Evolutionary conservation across 2,888 invertebrate species (phyloP).

Genomic region (Acleris sparsana): DNA sequence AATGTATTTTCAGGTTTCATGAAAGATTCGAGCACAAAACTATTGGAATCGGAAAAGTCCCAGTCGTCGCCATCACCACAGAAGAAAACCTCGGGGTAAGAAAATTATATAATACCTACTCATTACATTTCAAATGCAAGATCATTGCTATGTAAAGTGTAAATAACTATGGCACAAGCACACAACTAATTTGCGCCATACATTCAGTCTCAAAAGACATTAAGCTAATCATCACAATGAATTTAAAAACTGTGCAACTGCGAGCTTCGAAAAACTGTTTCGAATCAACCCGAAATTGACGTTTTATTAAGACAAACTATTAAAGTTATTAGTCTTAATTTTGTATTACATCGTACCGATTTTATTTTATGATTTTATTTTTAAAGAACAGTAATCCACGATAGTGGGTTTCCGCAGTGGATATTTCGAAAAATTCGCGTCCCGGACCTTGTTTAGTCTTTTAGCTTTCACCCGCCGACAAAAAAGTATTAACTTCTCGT

Average conservation of each 20-base stretch:
- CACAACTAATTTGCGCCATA: constrained; percentile 53
- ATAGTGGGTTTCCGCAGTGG: too few species aligned
- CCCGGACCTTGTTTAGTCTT: too few species aligned
- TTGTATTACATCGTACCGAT: too few species aligned
- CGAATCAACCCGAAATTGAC: too few species aligned
- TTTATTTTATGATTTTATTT: too few species aligned
- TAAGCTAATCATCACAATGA: constrained; percentile 14
- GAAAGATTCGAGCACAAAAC: constrained; percentile 76
- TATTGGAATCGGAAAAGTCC: constrained; percentile 75
- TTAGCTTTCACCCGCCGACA: too few species aligned
- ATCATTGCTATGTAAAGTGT: constrained; percentile 45
- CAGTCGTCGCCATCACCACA: constrained; percentile 69
- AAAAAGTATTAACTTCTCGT: too few species aligned
- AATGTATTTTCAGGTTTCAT: constrained; percentile 62
- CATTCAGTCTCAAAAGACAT: constrained; percentile 27
- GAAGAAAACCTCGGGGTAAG: constrained; percentile 79
- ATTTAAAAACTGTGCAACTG: constrained; percentile 29
- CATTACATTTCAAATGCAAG: constrained; percentile 1
- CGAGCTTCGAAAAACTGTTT: not conserved
- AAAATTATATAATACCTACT: constrained; percentile 21
- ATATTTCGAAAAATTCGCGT: too few species aligned
- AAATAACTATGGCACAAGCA: constrained; percentile 64
- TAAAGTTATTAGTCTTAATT: too few species aligned
- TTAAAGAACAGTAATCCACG: too few species aligned
- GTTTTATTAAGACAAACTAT: too few species aligned